These are phyloP conservation scores for Dendroctonus valens DNA, from an alignment of 1,140 invertebrate species.

Conservation along the genomic window DNA sequence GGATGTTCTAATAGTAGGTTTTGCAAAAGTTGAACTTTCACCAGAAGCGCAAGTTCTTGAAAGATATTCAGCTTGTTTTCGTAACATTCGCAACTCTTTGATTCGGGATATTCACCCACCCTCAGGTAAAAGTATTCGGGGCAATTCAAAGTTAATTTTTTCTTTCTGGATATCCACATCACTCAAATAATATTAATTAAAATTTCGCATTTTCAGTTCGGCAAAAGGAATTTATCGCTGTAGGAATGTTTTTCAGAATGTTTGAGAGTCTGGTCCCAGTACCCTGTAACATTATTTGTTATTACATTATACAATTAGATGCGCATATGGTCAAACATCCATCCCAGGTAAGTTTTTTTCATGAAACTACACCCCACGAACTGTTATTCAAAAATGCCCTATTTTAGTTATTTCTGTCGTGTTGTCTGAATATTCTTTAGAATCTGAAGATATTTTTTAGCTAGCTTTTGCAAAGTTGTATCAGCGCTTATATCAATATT, in stretches of 20 bases:
- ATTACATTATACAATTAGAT: conserved; percentile 32
- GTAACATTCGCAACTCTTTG: conserved; percentile 19
- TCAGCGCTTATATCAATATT: too few species aligned
- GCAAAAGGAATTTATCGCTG: conserved; percentile 33
- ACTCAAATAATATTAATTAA: neutral
- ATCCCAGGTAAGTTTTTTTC: conserved; percentile 13
- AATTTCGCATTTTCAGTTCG: conserved; percentile 36
- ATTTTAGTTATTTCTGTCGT: neutral
- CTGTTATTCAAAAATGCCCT: neutral
- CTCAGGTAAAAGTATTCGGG: conserved; percentile 21
- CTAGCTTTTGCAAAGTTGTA: too few species aligned
- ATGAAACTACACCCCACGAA: neutral
- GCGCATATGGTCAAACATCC: conserved; percentile 21
- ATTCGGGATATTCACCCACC: conserved; percentile 22
- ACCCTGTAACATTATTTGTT: conserved; percentile 21
- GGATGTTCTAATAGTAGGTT: conserved; percentile 33
- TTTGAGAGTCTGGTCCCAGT: conserved; percentile 33
- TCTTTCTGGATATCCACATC: neutral
- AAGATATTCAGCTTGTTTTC: conserved; percentile 27
- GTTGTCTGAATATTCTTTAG: too few species aligned
- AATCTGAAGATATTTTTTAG: too few species aligned
- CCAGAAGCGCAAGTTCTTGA: conserved; percentile 26
- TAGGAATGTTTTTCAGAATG: conserved; percentile 38
- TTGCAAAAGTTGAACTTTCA: conserved; percentile 38
- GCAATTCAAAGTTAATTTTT: too few species aligned